phyloP scores from a whole-genome alignment of 2,113 vertebrate genomes.

The Todiramphus saurophagus region DNA sequence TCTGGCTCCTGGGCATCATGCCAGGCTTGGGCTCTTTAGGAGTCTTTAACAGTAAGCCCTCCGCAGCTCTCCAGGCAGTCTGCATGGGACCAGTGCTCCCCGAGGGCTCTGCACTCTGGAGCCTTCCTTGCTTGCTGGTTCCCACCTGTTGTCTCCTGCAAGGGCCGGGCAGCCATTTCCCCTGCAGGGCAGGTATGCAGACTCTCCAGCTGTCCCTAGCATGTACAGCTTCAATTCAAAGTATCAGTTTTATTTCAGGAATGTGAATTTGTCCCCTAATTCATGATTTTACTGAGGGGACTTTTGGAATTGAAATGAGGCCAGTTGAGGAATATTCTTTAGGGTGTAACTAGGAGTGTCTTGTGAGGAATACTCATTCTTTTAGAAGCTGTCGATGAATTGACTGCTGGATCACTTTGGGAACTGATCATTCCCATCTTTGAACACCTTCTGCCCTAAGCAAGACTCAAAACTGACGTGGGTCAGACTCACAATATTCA shows the following conservation, averaged over 20 bases:
- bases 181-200: constrained; percentile 29
- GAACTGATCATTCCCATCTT: background rate
- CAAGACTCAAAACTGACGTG: background rate
- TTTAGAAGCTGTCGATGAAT: background rate
- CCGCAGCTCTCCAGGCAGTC: background rate
- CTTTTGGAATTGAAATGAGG: background rate
- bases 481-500: background rate
- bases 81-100: background rate
- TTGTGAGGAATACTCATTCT: background rate
- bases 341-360: background rate
- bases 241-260: background rate
- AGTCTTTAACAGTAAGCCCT: background rate
- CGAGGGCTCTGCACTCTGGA: background rate
- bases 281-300: background rate
- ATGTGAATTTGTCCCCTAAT: background rate
- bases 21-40: background rate
- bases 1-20: background rate
- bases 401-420: background rate
- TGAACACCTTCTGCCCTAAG: background rate
- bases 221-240: background rate
- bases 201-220: background rate
- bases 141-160: background rate
- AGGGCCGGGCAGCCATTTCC: background rate
- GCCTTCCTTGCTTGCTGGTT: background rate
- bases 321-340: background rate